These are phyloP conservation scores for Synanthedon andrenaeformis DNA, from an alignment of 2,888 invertebrate genomes.

Conservation along the genomic window DNA sequence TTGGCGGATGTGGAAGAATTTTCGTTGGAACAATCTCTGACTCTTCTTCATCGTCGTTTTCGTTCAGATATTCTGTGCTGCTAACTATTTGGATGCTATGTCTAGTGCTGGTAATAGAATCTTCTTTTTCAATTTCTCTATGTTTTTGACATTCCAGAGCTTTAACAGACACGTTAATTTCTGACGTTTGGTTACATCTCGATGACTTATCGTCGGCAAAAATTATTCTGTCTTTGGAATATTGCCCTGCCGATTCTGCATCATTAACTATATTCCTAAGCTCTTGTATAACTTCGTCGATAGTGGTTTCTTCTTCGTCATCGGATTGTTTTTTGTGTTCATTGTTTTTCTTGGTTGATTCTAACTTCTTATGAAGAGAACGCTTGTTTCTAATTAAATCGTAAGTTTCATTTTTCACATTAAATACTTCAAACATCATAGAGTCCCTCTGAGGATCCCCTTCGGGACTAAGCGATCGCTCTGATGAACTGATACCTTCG, in stretches of 20 bases:
- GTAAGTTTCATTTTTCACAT: slow-evolving; percentile 69
- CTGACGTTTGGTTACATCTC: slow-evolving; percentile 52
- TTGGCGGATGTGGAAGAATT: slow-evolving; percentile 84
- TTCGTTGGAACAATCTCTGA: slow-evolving; percentile 82
- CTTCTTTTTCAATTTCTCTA: slow-evolving; percentile 54
- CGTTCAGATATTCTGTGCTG: slow-evolving; percentile 59
- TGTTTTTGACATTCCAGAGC: slow-evolving; percentile 42
- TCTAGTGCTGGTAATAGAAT: slow-evolving; percentile 66
- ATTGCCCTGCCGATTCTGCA: slow-evolving; percentile 80
- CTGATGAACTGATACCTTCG: slow-evolving; percentile 90
- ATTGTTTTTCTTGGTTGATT: slow-evolving; percentile 32
- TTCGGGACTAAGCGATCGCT: slow-evolving; percentile 82
- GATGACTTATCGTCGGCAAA: slow-evolving; percentile 40
- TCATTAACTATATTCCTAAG: slow-evolving; percentile 86
- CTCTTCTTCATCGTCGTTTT: slow-evolving; percentile 67
- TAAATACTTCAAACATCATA: slow-evolving; percentile 73
- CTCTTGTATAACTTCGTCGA: slow-evolving; percentile 89
- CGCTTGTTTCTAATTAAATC: slow-evolving; percentile 58
- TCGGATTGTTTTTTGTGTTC: slow-evolving; percentile 59
- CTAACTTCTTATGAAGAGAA: slow-evolving; percentile 47
- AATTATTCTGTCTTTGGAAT: slow-evolving; percentile 48
- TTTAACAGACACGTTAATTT: slow-evolving; percentile 46
- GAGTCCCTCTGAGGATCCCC: slow-evolving; percentile 72
- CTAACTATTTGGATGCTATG: slow-evolving; percentile 62
- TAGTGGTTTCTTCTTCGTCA: slow-evolving; percentile 83